Evolutionary conservation across 2,888 invertebrate genomes (phyloP).

Genomic region (Tolmerus cingulatus): DNA sequence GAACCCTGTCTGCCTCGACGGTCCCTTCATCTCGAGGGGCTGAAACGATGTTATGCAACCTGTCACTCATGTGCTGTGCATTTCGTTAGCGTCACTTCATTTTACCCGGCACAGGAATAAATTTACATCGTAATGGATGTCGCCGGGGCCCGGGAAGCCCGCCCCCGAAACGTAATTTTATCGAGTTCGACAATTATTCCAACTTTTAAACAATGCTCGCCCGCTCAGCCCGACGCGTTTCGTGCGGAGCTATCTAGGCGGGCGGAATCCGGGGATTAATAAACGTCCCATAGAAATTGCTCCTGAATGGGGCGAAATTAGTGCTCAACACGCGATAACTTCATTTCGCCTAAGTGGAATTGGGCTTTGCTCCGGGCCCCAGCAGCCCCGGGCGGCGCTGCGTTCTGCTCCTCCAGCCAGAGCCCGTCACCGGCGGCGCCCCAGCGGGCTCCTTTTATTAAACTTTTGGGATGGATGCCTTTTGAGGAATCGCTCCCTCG

Average conservation of each 20-base stretch:
- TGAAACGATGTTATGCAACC: conserved; percentile 38
- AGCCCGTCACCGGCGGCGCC: neutral
- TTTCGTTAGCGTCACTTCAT: conserved; percentile 35
- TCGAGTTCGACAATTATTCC: conserved; percentile 40
- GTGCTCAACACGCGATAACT: conserved; percentile 36
- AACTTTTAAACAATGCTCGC: conserved; percentile 30
- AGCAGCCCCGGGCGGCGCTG: neutral
- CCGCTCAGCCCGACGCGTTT: neutral
- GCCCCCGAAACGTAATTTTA: conserved; percentile 26
- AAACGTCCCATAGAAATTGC: conserved; percentile 32
- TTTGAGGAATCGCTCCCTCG: neutral
- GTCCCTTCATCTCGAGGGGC: conserved; percentile 1
- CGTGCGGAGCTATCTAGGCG: neutral
- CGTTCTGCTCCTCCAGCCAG: neutral
- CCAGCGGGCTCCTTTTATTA: neutral
- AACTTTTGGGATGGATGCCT: conserved; percentile 27
- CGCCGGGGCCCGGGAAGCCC: neutral
- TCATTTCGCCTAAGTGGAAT: conserved; percentile 34
- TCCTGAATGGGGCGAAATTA: conserved; percentile 33
- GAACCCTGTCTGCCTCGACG: neutral
- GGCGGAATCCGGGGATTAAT: conserved; percentile 25
- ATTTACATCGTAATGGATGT: conserved; percentile 35
- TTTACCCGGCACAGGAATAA: conserved; percentile 30
- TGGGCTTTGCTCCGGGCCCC: neutral
- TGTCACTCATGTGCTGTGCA: conserved; percentile 39